phyloP scores from a whole-genome alignment of 1,140 invertebrate species.

The Leptinotarsa lineolata region DNA sequence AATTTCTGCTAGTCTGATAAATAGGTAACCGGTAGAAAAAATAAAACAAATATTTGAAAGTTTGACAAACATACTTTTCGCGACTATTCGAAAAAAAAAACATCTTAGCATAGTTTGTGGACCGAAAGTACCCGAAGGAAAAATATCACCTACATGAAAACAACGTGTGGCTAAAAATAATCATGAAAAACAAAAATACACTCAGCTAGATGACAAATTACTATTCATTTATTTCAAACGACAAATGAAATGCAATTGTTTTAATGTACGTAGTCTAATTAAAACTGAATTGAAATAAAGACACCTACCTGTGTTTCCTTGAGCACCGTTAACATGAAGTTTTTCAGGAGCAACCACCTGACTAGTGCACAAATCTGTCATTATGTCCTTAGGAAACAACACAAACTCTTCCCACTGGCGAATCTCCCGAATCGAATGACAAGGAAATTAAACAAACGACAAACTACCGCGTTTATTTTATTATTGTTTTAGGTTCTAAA shows the following conservation, averaged over 20 bases:
- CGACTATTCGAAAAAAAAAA: too few relatives aligned
- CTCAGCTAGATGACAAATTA: background rate
- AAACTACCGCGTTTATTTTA: slow-evolving; percentile 14
- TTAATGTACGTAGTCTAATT: background rate
- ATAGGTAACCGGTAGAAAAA: too few relatives aligned
- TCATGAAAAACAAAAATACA: slow-evolving; percentile 1
- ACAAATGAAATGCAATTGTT: too few relatives aligned
- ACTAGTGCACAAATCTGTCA: slow-evolving; percentile 22
- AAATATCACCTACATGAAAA: background rate
- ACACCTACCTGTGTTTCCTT: background rate
- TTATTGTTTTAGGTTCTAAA: slow-evolving; percentile 20
- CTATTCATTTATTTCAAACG: too few relatives aligned
- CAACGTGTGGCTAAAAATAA: slow-evolving; percentile 1
- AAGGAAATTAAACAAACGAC: slow-evolving; percentile 23
- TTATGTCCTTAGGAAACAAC: slow-evolving; percentile 9
- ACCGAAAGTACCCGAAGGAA: background rate
- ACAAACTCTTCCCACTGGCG: slow-evolving; percentile 4
- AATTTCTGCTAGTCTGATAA: too few relatives aligned
- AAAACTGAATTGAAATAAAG: background rate
- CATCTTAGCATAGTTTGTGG: too few relatives aligned
- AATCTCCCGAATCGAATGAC: slow-evolving; percentile 11
- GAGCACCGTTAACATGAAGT: slow-evolving; percentile 12
- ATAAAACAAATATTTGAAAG: too few relatives aligned
- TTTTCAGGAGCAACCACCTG: slow-evolving; percentile 15
- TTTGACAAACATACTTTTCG: too few relatives aligned